phyloP scores from a whole-genome alignment of 2,888 invertebrate species.

The Hesperia comma region DNA sequence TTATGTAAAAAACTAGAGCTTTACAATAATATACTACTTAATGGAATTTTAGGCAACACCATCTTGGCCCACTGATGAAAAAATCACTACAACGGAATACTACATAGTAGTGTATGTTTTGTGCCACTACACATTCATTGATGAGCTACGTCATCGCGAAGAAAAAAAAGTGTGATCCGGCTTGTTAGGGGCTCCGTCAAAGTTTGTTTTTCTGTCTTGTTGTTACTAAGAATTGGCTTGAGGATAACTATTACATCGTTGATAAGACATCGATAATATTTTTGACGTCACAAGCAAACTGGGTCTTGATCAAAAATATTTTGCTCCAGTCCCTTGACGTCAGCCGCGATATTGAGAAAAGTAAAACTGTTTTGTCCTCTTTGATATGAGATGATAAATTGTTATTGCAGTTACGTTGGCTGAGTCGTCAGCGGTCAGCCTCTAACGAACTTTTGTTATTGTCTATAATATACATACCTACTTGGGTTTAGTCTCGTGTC shows the following conservation, averaged over 20 bases:
- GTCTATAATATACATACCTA: slow-evolving; percentile 26
- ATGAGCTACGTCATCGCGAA: too few relatives aligned
- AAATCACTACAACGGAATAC: too few relatives aligned
- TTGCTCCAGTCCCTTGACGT: slow-evolving; percentile 27
- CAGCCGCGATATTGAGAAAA: slow-evolving; percentile 7
- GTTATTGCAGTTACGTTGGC: slow-evolving; percentile 10
- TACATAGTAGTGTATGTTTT: too few relatives aligned
- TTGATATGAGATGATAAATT: not conserved
- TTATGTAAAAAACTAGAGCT: too few relatives aligned
- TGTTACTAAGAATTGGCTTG: not conserved
- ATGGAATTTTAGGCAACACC: too few relatives aligned
- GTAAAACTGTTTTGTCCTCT: not conserved
- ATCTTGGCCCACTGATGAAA: too few relatives aligned
- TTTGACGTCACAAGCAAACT: slow-evolving; percentile 21
- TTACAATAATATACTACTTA: too few relatives aligned
- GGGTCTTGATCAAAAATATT: slow-evolving; percentile 29
- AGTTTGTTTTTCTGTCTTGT: too few relatives aligned
- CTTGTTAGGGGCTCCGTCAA: too few relatives aligned
- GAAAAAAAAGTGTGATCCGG: too few relatives aligned
- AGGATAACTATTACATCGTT: not conserved
- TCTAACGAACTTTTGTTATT: slow-evolving; percentile 26
- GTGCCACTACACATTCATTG: too few relatives aligned
- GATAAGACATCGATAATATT: slow-evolving; percentile 17
- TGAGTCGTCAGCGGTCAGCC: not conserved
- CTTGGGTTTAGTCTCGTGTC: slow-evolving; percentile 28